A percentile compares a stretch with the other conserved stretches of the same genome.
Conservation (phyloP, 1,140 invertebrate genomes). For the Mactra quadrangularis region DNA sequence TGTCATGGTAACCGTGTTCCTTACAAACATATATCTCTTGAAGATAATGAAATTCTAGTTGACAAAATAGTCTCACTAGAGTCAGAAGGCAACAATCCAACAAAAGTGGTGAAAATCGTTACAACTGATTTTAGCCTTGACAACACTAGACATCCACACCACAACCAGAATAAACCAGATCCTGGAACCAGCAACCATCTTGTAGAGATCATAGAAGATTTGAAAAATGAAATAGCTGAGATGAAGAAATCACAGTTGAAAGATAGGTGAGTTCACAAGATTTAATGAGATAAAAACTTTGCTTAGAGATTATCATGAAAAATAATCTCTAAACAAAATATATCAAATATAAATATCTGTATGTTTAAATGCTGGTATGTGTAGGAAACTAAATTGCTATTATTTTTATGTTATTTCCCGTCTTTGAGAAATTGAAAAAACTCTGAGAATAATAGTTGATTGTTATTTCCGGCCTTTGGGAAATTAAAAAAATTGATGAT, state of each 20-base stretch:
- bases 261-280: conserved; percentile 27
- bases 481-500: too few relatives aligned
- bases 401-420: background rate
- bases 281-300: too few relatives aligned
- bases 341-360: too few relatives aligned
- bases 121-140: background rate
- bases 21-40: conserved; percentile 34
- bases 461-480: background rate
- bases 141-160: background rate
- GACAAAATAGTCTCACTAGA: conserved; percentile 48
- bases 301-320: too few relatives aligned
- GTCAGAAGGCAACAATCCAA: background rate
- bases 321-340: too few relatives aligned
- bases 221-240: conserved; percentile 22
- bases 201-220: conserved; percentile 15
- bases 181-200: background rate
- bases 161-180: background rate
- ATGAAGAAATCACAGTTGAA: conserved; percentile 5
- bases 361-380: too few relatives aligned
- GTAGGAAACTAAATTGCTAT: background rate
- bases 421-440: background rate
- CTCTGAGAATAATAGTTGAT: background rate
- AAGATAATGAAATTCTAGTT: conserved; percentile 38
- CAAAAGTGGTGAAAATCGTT: conserved; percentile 27
- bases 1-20: conserved; percentile 41